Evolutionary conservation across 1,140 invertebrate species (phyloP).

Genomic region (Grapholita molesta): DNA sequence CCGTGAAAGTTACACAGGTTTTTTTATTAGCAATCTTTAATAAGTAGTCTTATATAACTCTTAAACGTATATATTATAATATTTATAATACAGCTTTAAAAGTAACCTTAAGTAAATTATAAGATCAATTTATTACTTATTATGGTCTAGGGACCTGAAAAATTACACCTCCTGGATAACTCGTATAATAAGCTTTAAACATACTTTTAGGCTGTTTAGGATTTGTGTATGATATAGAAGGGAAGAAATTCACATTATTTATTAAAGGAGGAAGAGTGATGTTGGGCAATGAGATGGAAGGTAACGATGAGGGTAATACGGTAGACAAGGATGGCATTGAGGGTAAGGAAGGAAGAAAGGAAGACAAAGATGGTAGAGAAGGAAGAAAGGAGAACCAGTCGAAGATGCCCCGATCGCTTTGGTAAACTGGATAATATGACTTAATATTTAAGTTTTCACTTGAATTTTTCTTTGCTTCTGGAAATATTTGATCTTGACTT

Average conservation of each 20-base stretch:
- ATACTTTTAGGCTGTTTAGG: neutral
- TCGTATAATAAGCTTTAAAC: neutral
- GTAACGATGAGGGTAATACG: neutral
- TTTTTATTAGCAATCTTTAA: too few relatives aligned
- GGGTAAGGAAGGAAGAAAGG: neutral
- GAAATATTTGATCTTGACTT: neutral
- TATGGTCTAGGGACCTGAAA: neutral
- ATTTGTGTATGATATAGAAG: neutral
- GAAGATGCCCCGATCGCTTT: neutral
- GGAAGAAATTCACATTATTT: neutral
- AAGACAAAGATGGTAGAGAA: neutral
- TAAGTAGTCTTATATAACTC: too few relatives aligned
- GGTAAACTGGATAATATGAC: neutral
- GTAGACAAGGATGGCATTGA: neutral
- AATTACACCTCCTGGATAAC: neutral
- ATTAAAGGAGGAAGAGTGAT: neutral
- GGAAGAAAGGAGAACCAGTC: neutral
- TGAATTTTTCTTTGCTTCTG: neutral
- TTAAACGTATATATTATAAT: too few relatives aligned
- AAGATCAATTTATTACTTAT: neutral
- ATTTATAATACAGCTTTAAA: too few relatives aligned
- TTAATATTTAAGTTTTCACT: neutral
- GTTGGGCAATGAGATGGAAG: neutral
- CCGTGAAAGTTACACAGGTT: too few relatives aligned
- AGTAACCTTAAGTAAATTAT: too few relatives aligned